Base-by-base conservation (phyloP, 2,888 invertebrate genomes). In the Gisinianus flammeolus region DNA sequence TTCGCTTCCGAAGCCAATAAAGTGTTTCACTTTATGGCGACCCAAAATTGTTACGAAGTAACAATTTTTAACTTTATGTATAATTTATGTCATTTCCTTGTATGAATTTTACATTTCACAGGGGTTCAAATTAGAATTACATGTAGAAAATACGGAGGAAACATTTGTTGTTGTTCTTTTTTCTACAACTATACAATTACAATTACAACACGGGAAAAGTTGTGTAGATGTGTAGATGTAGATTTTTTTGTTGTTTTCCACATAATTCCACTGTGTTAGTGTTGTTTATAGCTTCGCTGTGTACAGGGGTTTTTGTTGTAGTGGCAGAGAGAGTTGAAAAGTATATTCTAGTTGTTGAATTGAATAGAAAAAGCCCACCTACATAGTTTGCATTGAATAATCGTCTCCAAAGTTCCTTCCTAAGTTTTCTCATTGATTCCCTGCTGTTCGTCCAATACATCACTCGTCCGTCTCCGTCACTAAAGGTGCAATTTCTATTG, bases 361-460 rank as follows among this genome's bases (percentile, higher is more conserved):
- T 26, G 58, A 54, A 70, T 44, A 70, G 70, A 71, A 30, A 54
- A 28, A 71, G 73, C 73, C 73, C 73, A 73, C 73, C 73, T 73
- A 73, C 73, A 58, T 73, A 62, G 73, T 73, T 73, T 73, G 73
- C 73, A 73, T 73, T 73, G 73, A 73, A 73, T 72, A 62, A 73
- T 73, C 33, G 73, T 73, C 73, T 70, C 72, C 35, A 68, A 72
- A 73, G 62, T 33, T 73, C 24, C 4, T 62, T 62, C 35, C 73
- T 62, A 62, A 73, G 73, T 73, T 73, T 73, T 73, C 73, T 62
- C 73, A 73, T 73, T 73, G 73, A 73, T 73, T 73, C 26, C 73
- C 73, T 35, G 73, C 73, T 73, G 73, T 73, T 73, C 35, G 73
- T 73, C 73, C 73, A 73, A 73, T 73, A 73, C 56, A 73, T 73